Base-by-base conservation (phyloP, 2,113 vertebrate species). In the Tachycineta bicolor region DNA sequence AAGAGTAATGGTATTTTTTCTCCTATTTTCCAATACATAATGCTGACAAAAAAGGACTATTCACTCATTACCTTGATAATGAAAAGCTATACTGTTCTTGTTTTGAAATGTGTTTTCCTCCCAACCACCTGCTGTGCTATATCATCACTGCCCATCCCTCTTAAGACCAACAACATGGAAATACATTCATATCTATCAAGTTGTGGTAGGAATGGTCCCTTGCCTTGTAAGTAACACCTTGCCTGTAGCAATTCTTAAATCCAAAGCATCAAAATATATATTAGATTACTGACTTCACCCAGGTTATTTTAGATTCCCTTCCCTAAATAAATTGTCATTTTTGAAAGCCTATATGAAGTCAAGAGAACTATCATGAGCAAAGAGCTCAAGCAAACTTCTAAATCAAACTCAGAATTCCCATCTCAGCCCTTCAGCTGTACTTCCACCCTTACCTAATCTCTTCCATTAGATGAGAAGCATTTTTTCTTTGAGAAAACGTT, bases 1-100 rank as follows among this genome's bases (percentile, higher is more conserved):
- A 64, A 16, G 16, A 77, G 8, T 8, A 67, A 80, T 9, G 1
- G 9, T 14, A 4, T 9, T 29, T 23, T 6, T 1, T 1, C 4
- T 10, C 5, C 18, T 7, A 1, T 49, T 83, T 87, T 64, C 53
- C 9, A 4, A 44, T 13, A n/a, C 19, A 20, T 13, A 77, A 19
- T 6, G 47, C 46, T 78, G 87, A 43, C 23, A 37, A 55, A 43
- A 12, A 17, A 86, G 46, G 34, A 93, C 49, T 31, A 88, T 34
- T 90, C 31, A 58, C 6, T 50, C 78, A 18, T 55, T 78, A 31
- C 22, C 31, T 37, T 68, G 47, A 58, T 29, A 87, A 82, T 21
- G 7, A 85, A 63, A 75, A 67, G 29, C 29, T 39, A 12, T 10
- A 24, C 23, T 46, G 16, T 22, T 67, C 47, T 75, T 77, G 18